Conservation (phyloP, 2,888 invertebrate species). For the Pheosia tremula region DNA sequence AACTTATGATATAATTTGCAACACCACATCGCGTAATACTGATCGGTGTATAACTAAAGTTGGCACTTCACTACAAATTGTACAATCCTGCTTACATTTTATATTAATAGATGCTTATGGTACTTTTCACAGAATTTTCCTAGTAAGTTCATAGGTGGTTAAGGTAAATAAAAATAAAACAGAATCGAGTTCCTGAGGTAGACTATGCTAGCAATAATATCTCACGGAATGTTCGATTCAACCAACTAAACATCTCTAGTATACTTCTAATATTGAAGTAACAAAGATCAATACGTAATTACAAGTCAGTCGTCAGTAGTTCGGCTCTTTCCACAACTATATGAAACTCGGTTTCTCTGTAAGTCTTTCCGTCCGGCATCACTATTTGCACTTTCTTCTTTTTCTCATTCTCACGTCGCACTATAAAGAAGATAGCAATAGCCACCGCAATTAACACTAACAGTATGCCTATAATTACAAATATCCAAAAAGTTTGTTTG, state of each 20-base stretch:
- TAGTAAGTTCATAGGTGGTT: neutral
- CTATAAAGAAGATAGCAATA: constrained; percentile 74
- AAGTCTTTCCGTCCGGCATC: constrained; percentile 92
- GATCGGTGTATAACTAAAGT: constrained; percentile 55
- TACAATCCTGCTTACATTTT: neutral
- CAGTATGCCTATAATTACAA: constrained; percentile 73
- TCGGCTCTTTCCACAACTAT: constrained; percentile 94
- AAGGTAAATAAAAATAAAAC: constrained; percentile 4
- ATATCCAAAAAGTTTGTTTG: constrained; percentile 78
- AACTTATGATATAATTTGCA: constrained; percentile 27
- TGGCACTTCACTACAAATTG: constrained; percentile 56
- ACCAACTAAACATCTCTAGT: constrained; percentile 26
- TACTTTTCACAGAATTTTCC: neutral
- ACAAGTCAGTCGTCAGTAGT: constrained; percentile 91
- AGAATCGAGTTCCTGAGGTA: constrained; percentile 54
- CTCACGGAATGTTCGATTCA: constrained; percentile 37
- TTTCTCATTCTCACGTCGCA: constrained; percentile 79
- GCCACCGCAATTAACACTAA: constrained; percentile 76
- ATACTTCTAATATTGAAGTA: constrained; percentile 23
- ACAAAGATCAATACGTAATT: constrained; percentile 51
- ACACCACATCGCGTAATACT: constrained; percentile 62
- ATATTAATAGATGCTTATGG: neutral
- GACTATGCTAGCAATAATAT: constrained; percentile 37
- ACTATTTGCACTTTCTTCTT: constrained; percentile 88
- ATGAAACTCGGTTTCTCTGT: constrained; percentile 93